Base-by-base conservation (phyloP, 1,140 invertebrate genomes). In the Drosophila navojoa region DNA sequence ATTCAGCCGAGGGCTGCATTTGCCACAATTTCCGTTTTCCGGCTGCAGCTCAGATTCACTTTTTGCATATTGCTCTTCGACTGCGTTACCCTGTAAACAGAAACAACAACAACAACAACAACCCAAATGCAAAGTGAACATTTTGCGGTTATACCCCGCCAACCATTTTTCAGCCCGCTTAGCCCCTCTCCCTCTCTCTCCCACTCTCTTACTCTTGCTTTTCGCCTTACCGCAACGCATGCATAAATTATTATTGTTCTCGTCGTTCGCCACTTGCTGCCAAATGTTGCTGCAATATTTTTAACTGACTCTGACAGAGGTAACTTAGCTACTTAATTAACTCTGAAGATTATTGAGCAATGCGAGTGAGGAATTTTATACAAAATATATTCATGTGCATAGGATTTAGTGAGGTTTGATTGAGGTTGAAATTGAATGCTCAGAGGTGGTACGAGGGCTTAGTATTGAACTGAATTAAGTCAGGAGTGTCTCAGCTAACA, bases 21-120 rank as follows among this genome's bases (percentile, higher is more conserved):
- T 71, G 82, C 82, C 84, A 82, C 84, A 89, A 87, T 87, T 89
- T 87, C 84, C 82, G 82, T 82, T 87, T 87, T 87, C 82, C 84
- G 82, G 82, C 82, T 89, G 84, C 69, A 89, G 79, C 72, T 87
- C 82, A 87, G 84, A 87, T 87, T 87, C 84, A 87, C 84, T 87
- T 89, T 85, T 86, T 85, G 78, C 64, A 69, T 69, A 73, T 74
- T 74, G 52, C 66, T 59, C 66, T 59, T 53, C 50, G 42, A 16
- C 42, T 55, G 57, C 35, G 45, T 29, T 38, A 57, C 19, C 16
- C 57, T 62, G 79, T 71, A 75, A 67, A 70, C 76, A 78, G 77
- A 59, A 45, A 47, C 77, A 67, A 35, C 55, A 59, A 15, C 49
- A 82, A 47, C 66, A 76, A 15, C 66, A 64, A 61, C 49, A 68